Evolutionary conservation across 2,797 vertebrate species (phyloP).

Genomic region (Argyrosomus regius): DNA sequence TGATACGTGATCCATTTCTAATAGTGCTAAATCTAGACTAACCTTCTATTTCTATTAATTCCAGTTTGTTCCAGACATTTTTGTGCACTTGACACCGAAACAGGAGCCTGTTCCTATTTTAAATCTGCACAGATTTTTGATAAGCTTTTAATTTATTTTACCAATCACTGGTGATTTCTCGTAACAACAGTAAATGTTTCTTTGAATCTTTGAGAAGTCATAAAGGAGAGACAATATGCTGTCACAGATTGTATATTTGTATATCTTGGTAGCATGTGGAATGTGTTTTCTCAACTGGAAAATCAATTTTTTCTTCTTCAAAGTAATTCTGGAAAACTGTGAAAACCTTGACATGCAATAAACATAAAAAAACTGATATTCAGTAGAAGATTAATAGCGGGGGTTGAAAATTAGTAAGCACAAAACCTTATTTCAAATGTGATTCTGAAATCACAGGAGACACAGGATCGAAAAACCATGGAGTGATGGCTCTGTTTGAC

Average conservation of each 20-base stretch:
- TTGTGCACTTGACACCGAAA: no score
- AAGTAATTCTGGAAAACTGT: background rate
- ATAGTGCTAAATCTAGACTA: no score
- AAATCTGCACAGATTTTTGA: no score
- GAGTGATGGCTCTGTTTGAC: slow-evolving; percentile 11
- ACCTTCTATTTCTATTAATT: no score
- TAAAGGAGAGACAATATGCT: background rate
- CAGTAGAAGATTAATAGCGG: background rate
- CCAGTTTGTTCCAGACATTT: no score
- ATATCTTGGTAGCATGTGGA: background rate
- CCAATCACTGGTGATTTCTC: no score
- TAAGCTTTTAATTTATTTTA: no score
- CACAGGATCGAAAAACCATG: background rate
- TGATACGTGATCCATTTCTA: no score
- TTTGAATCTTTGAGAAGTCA: background rate
- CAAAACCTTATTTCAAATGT: background rate
- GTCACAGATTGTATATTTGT: background rate
- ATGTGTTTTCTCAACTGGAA: background rate
- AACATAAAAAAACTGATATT: background rate
- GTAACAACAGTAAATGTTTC: background rate
- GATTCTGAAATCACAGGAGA: background rate
- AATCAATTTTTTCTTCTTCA: background rate
- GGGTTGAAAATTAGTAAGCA: background rate
- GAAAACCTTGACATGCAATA: background rate
- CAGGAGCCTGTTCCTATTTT: no score